Percentiles rank a stretch among this genome's conserved stretches.
These are phyloP conservation scores for Cebuella pygmaea DNA, from an alignment of 2,797 vertebrate genomes.

Conservation along the genomic window DNA sequence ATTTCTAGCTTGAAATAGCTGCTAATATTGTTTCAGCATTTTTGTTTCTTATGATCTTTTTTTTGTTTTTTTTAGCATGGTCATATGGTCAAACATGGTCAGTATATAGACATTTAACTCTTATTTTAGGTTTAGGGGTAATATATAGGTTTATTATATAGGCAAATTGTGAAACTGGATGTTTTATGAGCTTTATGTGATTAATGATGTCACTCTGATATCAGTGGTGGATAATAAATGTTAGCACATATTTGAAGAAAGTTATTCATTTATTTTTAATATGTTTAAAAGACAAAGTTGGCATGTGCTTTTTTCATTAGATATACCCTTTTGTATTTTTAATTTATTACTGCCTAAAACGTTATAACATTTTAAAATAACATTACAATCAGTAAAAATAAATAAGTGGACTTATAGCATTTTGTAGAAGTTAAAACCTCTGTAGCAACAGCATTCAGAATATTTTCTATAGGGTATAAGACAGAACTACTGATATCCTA, in stretches of 20 bases:
- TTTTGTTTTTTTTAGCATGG: no score
- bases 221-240: neutral
- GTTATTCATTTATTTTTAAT: neutral
- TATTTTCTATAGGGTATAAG: neutral
- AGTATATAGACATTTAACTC: no score
- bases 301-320: neutral
- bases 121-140: no score
- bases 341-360: neutral
- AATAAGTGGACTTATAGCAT: neutral
- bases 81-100: no score
- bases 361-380: neutral
- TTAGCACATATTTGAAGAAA: neutral
- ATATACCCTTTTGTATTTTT: neutral
- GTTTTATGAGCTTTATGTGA: neutral
- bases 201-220: neutral
- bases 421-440: neutral
- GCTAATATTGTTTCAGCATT: neutral
- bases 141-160: no score
- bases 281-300: neutral
- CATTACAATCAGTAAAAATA: neutral
- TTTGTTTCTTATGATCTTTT: neutral
- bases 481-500: neutral
- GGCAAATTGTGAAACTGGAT: no score
- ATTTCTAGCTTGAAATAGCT: neutral
- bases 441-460: neutral